Conservation (phyloP, 2,113 vertebrate species). For the Eurypyga helias region DNA sequence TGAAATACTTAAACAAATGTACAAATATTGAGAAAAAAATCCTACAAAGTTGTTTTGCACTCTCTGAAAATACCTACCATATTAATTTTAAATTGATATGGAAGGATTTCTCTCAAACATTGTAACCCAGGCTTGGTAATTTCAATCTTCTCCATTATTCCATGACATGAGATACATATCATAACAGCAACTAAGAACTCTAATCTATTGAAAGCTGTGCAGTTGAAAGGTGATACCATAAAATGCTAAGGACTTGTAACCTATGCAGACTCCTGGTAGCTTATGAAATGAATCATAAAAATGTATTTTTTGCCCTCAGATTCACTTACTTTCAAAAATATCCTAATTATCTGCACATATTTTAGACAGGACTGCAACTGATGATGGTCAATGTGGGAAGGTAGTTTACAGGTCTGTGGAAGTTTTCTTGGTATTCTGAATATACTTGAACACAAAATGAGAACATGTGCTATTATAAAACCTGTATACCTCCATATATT, state of each 20-base stretch:
- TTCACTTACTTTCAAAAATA: neutral
- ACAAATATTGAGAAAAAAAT: neutral
- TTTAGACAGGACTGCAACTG: neutral
- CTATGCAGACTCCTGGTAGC: neutral
- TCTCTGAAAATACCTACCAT: neutral
- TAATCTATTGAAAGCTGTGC: neutral
- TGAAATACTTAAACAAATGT: neutral
- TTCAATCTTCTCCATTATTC: neutral
- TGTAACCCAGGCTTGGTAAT: neutral
- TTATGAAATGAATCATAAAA: neutral
- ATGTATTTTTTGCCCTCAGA: neutral
- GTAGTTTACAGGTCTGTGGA: neutral
- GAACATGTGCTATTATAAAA: rapidly evolving
- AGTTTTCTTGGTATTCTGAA: neutral
- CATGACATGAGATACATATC: rapidly evolving
- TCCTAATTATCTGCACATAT: neutral
- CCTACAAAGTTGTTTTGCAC: neutral
- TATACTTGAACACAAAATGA: neutral
- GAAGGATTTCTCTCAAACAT: neutral
- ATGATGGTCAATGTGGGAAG: neutral
- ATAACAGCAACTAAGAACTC: neutral
- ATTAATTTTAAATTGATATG: neutral
- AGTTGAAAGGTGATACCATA: neutral
- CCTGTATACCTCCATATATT: neutral
- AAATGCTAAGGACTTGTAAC: neutral